Evolutionary conservation across 2,888 invertebrate genomes (phyloP), one percentile per base, ranked within the genome.

Genomic region (Microchrysa polita): DNA sequence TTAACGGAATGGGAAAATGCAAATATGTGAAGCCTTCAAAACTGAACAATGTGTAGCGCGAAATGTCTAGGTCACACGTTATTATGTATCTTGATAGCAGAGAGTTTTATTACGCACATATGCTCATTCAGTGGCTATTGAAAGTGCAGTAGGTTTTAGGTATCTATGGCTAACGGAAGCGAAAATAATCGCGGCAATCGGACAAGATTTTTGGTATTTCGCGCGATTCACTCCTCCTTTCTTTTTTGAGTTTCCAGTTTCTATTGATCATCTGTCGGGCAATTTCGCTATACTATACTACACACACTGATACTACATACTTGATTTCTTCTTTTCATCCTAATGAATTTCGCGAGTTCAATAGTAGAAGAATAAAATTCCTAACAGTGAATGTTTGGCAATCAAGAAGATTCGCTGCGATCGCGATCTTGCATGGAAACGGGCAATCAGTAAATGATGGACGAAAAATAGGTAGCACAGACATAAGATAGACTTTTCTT

Each of bases 351-450:
- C 2, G 48, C 48, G 4, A 48, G 48, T 7, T 7, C 4, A 48
- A 48, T n/a, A n/a, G 48, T n/a, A 2, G 48, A 12, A 48, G 12
- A 48, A 48, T 48, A 48, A 12, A 48, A 48, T 48, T 48, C 48
- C 48, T 48, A 48, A 48, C 48, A 48, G 48, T 48, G 48, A 48
- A 48, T 48, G 12, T 48, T 48, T 48, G 48, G 5, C 48, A 48
- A 48, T 48, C 48, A 48, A n/a, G 16, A 12, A 48, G 16, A 48
- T n/a, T 48, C 48, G 2, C 48, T 48, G 10, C 10, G 12, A 4
- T 48, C 48, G 12, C 42, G 42, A n/a, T n/a, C n/a, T n/a, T 34
- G 2, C 48, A 12, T 48, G 48, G 12, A 48, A 12, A 48, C 16
- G 14, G 27, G 10, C 48, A 48, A 48, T 48, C 48, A n/a, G 12